These are phyloP conservation scores for Crypturellus undulatus DNA, from an alignment of 2,113 vertebrate genomes.

Conservation along the genomic window DNA sequence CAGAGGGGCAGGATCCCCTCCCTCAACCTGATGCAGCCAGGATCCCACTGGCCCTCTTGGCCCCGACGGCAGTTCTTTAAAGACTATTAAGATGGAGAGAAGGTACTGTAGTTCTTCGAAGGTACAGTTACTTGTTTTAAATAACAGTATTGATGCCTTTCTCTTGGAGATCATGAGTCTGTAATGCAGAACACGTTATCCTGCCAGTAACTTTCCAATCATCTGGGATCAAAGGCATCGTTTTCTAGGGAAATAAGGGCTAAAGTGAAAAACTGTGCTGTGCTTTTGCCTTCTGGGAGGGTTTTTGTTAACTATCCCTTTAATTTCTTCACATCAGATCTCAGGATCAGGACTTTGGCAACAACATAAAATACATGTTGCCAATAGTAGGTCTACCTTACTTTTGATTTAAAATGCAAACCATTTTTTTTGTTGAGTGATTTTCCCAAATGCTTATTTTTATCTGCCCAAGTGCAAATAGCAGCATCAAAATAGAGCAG, in stretches of 20 bases:
- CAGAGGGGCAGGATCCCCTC: too few species aligned
- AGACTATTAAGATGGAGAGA: background rate
- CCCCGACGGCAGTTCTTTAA: background rate
- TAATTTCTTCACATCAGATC: background rate
- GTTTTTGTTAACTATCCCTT: background rate
- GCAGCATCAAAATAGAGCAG: background rate
- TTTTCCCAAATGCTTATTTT: background rate
- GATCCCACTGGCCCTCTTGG: too few species aligned
- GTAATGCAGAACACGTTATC: background rate
- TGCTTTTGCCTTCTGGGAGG: background rate
- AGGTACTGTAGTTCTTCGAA: background rate
- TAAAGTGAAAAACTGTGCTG: background rate
- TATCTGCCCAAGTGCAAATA: background rate
- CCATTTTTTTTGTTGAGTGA: background rate
- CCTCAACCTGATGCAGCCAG: too few species aligned
- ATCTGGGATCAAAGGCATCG: background rate
- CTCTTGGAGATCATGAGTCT: background rate
- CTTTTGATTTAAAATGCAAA: background rate
- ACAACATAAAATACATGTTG: background rate
- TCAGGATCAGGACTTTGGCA: background rate
- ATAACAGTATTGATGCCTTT: background rate
- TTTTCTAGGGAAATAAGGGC: background rate
- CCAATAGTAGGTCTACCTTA: background rate
- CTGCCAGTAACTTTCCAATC: background rate
- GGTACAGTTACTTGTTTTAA: background rate